Evolutionary conservation across 2,113 vertebrate genomes (phyloP).

Genomic region (Atherinomorus stipes): DNA sequence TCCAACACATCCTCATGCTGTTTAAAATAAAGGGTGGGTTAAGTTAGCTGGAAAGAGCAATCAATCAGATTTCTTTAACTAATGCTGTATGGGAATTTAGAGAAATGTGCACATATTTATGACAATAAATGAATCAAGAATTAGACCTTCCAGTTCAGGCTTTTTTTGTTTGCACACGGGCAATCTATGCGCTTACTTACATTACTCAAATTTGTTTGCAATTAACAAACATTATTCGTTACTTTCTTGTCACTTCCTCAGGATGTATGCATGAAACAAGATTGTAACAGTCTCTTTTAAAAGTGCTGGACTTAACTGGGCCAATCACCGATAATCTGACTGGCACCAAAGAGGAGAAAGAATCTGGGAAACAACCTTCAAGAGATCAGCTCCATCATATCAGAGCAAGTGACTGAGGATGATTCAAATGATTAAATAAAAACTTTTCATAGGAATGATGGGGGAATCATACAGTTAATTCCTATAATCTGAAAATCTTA

Average conservation of each 20-base stretch:
- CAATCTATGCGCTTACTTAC: not conserved
- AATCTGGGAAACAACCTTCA: constrained; percentile 3
- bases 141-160: not conserved
- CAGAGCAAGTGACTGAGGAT: not conserved
- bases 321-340: constrained; percentile 20
- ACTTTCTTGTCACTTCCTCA: not conserved
- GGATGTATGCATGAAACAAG: constrained; percentile 7
- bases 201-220: not conserved
- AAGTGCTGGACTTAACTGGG: constrained; percentile 55
- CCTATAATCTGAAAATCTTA: constrained; percentile 44
- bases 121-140: not conserved
- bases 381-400: constrained; percentile 6
- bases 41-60: constrained; percentile 25
- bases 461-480: constrained; percentile 21
- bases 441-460: constrained; percentile 9
- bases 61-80: not conserved
- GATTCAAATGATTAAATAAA: not conserved
- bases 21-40: not conserved
- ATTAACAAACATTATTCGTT: constrained; percentile 7
- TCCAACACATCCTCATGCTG: not conserved
- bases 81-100: not conserved
- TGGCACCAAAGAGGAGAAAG: constrained; percentile 20
- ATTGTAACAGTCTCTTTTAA: constrained; percentile 42
- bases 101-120: constrained; percentile 3
- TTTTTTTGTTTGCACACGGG: not conserved